Conservation (phyloP, 2,113 vertebrate species). For the Cynocephalus volans region DNA sequence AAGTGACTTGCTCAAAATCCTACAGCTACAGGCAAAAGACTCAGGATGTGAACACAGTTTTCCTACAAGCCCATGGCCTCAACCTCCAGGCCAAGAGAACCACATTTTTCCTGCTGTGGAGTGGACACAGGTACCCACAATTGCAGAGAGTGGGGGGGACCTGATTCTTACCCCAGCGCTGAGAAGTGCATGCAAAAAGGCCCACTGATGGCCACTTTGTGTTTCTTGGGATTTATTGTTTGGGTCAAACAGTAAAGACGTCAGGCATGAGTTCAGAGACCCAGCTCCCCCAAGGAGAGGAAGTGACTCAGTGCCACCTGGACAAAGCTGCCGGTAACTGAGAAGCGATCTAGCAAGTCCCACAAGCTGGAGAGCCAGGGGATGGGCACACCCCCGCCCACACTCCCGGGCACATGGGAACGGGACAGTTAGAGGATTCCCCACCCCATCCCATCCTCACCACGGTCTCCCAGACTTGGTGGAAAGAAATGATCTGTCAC, state of each 20-base stretch:
- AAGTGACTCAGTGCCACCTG: not conserved
- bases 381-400: fast-evolving
- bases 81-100: not conserved
- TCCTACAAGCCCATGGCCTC: not conserved
- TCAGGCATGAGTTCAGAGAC: not conserved
- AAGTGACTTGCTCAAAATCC: not conserved
- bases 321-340: too few relatives aligned
- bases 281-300: not conserved
- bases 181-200: not conserved
- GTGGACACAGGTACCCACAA: not conserved
- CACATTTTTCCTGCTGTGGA: not conserved
- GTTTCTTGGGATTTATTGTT: not conserved
- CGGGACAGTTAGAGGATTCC: fast-evolving
- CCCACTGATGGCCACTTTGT: not conserved
- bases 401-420: not conserved
- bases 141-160: fast-evolving
- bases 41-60: not conserved
- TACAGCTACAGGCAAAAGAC: not conserved
- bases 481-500: not conserved
- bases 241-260: not conserved
- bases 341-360: not conserved
- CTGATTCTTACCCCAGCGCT: fast-evolving
- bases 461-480: not conserved
- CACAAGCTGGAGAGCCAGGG: not conserved
- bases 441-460: not conserved